Conservation (phyloP, 2,113 vertebrate genomes). For the Rhipidura dahli region DNA sequence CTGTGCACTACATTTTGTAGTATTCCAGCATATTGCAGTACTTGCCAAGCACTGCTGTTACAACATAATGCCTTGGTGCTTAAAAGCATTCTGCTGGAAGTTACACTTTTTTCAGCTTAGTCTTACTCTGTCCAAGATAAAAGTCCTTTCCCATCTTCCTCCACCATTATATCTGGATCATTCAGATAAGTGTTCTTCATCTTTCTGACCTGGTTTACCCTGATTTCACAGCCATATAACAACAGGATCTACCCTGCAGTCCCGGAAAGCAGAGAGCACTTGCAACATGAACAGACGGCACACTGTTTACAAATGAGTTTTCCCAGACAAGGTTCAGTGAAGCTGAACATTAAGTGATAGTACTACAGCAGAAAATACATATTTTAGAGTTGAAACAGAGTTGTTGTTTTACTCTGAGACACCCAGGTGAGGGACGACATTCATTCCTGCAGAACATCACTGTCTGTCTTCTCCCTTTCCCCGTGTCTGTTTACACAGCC, state of each 20-base stretch:
- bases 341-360: constrained; percentile 53
- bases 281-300: neutral
- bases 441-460: neutral
- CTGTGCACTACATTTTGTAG: neutral
- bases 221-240: neutral
- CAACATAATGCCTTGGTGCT: neutral
- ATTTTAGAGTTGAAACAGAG: neutral
- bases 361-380: constrained; percentile 45
- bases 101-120: constrained; percentile 4
- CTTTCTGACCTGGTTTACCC: neutral
- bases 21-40: neutral
- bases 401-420: neutral
- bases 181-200: neutral
- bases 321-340: constrained; percentile 49
- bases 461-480: neutral
- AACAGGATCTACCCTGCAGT: constrained; percentile 16
- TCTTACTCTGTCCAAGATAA: neutral
- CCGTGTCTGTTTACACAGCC: neutral
- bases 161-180: neutral
- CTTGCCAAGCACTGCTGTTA: neutral
- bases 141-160: neutral
- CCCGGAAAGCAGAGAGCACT: neutral
- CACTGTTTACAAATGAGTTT: constrained; percentile 42
- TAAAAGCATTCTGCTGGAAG: constrained; percentile 28
- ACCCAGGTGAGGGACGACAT: neutral